These are phyloP conservation scores for Centruroides sculpturatus DNA, from an alignment of 1,140 invertebrate genomes.

Conservation along the genomic window DNA sequence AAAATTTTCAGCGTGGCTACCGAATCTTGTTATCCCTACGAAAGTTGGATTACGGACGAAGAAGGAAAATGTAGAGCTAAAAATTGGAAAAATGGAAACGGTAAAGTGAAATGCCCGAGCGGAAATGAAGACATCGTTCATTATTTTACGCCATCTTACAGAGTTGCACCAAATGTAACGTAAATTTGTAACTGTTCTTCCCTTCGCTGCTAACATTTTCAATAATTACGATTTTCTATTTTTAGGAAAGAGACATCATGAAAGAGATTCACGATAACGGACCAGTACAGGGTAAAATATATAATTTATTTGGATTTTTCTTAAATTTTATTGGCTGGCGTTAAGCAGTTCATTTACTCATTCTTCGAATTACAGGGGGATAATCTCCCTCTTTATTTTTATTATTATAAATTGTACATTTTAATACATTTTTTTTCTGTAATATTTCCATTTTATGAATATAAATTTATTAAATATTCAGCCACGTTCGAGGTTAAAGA, in stretches of 20 bases:
- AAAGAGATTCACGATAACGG: conserved; percentile 77
- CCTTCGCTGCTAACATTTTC: neutral
- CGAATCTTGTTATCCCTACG: conserved; percentile 36
- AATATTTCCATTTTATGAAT: no score
- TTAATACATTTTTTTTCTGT: no score
- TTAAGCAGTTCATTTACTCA: no score
- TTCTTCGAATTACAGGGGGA: no score
- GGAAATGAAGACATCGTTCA: conserved; percentile 6
- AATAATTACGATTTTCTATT: neutral
- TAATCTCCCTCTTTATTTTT: no score
- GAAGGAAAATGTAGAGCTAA: conserved; percentile 35
- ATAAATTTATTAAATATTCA: conserved; percentile 29
- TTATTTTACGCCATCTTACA: conserved; percentile 60
- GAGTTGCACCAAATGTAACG: conserved; percentile 11
- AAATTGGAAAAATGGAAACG: conserved; percentile 6
- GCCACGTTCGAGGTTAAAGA: conserved; percentile 75
- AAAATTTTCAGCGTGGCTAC: conserved; percentile 24
- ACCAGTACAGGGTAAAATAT: conserved; percentile 69
- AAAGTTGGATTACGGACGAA: conserved; percentile 25
- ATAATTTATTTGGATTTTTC: no score
- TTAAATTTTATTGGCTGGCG: no score
- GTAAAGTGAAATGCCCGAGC: conserved; percentile 2
- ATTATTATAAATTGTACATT: no score
- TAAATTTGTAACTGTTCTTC: conserved; percentile 9
- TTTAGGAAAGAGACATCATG: conserved; percentile 63